Conservation (phyloP, 2,113 vertebrate genomes). For the Trichechus manatus region DNA sequence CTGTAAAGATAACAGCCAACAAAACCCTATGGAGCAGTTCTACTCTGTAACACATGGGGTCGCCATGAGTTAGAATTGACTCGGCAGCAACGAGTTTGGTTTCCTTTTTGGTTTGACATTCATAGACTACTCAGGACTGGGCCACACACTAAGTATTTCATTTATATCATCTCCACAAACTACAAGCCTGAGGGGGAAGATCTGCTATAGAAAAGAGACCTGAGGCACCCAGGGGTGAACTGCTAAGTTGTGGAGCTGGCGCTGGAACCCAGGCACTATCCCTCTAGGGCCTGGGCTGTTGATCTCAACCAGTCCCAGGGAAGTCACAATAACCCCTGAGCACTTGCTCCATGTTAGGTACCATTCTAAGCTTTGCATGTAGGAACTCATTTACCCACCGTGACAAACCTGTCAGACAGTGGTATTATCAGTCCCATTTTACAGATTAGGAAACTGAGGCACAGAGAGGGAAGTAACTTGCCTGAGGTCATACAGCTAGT, state of each 20-base stretch:
- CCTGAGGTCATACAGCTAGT: background rate
- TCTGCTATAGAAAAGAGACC: background rate
- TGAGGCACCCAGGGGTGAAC: fast-evolving
- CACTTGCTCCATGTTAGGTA: background rate
- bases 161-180: fast-evolving
- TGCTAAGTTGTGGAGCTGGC: background rate
- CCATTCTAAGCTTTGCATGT: background rate
- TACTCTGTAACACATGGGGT: no score
- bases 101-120: background rate
- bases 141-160: fast-evolving
- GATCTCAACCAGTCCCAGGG: background rate
- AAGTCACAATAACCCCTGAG: background rate
- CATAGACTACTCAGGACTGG: fast-evolving
- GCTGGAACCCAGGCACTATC: fast-evolving
- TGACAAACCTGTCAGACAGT: background rate
- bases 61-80: background rate
- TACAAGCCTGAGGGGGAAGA: fast-evolving
- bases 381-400: background rate
- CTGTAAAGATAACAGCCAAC: background rate
- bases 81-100: background rate
- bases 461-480: background rate
- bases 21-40: no score
- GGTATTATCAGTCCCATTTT: background rate
- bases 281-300: background rate
- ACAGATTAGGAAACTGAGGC: background rate